Conservation (phyloP, 1,140 invertebrate genomes). For the Cotesia chilonis region DNA sequence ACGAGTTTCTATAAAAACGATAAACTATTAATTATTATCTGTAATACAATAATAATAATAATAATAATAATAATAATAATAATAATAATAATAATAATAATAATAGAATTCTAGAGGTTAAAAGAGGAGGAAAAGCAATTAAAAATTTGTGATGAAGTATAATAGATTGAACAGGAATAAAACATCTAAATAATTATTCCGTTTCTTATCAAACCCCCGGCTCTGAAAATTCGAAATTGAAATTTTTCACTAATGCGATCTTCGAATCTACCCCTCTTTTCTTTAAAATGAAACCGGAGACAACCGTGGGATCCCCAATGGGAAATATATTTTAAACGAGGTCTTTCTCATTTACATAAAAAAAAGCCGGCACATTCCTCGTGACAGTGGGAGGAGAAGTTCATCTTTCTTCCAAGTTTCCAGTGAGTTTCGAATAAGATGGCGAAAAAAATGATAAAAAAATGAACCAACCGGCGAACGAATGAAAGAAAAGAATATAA, state of each 20-base stretch:
- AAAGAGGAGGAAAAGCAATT: too few relatives aligned
- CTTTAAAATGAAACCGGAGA: background rate
- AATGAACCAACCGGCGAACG: background rate
- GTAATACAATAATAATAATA: too few relatives aligned
- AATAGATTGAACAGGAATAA: background rate
- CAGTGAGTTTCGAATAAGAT: background rate
- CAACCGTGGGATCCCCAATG: background rate
- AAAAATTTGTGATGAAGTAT: background rate
- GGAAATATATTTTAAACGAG: constrained; percentile 1
- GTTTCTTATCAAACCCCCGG: background rate
- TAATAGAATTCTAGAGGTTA: too few relatives aligned
- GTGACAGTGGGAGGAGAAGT: background rate
- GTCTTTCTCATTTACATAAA: background rate
- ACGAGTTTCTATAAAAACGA: too few relatives aligned
- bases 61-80: too few relatives aligned
- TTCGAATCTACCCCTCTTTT: background rate
- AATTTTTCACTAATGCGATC: constrained; percentile 3
- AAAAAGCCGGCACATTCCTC: background rate
- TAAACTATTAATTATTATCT: too few relatives aligned
- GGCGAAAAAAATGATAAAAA: background rate
- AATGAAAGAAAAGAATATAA: too few relatives aligned
- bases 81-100: too few relatives aligned
- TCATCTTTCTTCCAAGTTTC: background rate
- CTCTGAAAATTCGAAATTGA: background rate
- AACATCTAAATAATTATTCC: background rate